Conservation (phyloP, 2,797 vertebrate genomes). For the Acrossocheilus wenchowensis region DNA sequence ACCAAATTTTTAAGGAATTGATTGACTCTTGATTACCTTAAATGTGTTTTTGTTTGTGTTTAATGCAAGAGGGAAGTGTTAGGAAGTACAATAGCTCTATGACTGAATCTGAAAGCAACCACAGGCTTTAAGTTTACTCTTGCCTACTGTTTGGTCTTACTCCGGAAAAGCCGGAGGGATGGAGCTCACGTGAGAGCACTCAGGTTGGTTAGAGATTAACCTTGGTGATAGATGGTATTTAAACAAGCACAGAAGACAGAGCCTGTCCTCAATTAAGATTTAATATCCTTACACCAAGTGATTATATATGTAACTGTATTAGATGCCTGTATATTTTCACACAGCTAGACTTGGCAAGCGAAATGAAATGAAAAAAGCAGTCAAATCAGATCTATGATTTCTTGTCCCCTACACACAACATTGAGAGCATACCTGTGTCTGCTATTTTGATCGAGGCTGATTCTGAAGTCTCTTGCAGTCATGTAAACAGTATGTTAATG, state of each 20-base stretch:
- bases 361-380: neutral
- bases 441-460: neutral
- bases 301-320: neutral
- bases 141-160: slow-evolving; percentile 65
- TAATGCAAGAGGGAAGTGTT: neutral
- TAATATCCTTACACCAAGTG: neutral
- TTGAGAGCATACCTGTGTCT: neutral
- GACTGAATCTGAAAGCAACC: slow-evolving; percentile 25
- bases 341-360: slow-evolving; percentile 1
- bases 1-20: neutral
- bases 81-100: neutral
- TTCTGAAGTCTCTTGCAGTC: neutral
- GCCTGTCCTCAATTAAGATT: neutral
- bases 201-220: slow-evolving; percentile 62
- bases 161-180: slow-evolving; percentile 38
- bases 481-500: neutral
- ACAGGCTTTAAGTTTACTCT: slow-evolving; percentile 48
- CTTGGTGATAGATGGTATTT: neutral
- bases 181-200: slow-evolving; percentile 58
- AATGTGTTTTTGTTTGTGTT: neutral
- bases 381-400: neutral
- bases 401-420: neutral
- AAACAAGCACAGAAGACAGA: neutral
- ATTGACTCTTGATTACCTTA: neutral
- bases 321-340: neutral